Evolutionary conservation across 1,140 invertebrate species (phyloP), one percentile per base, ranked within the genome.

Genomic region (Ylistrum balloti): DNA sequence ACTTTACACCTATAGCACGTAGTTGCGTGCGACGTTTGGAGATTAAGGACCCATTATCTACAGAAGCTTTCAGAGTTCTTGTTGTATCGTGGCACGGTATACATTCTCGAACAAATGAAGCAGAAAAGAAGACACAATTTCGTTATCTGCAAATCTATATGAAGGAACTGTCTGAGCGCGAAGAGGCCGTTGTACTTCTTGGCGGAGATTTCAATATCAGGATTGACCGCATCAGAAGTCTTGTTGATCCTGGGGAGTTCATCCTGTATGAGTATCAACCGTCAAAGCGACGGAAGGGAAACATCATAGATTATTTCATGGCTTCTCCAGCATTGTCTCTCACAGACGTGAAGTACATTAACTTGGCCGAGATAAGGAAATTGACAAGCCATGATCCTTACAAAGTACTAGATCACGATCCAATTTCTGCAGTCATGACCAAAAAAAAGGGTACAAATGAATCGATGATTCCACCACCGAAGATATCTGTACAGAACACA

Each of bases 71-170:
- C 56, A 74, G 28, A 74, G n/a, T 74, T 7, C 56, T 74, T n/a
- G 56, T 74, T 74, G 56, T 74, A n/a, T 74, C 56, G 7, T 74
- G 56, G 56, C 56, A 74, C 17, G 56, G 56, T 28, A n/a, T 28
- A 9, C 56, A 74, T 74, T 3, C 5, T 74, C 22, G n/a, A 17
- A 28, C 13, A 1, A 74, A 74, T 1, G 22, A 28, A 3, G n/a
- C 15, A 74, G 56, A 74, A 74, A 74, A 74, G 56, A 74, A 74
- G n/a, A 74, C 5, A n/a, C 56, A 74, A n/a, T 74, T 74, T n/a
- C 1, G 11, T 9, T 1, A 74, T 28, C n/a, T 74, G 22, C 56
- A 74, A 28, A n/a, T 28, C 3, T 74, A 74, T 28, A 28, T 74
- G 56, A 74, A 74, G 56, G 13, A 74, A n/a, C 56, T 74, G 0